Base-by-base conservation (phyloP, 2,888 invertebrate genomes). In the Temnothorax ravouxi region DNA sequence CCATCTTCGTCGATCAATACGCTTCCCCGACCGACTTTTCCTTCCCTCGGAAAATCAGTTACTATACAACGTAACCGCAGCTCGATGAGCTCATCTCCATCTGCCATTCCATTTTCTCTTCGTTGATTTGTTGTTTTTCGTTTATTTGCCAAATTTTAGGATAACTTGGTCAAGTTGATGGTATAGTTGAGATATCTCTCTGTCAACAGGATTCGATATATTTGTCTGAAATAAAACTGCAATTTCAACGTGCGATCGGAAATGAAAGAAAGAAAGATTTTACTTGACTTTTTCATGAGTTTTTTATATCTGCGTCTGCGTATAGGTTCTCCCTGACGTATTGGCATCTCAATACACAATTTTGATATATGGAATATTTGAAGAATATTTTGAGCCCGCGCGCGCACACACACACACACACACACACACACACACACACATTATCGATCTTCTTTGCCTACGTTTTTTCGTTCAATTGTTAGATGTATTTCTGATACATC, bases 1-100 rank as follows among this genome's bases (percentile, higher is more conserved):
- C 92, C 91, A 92, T 92, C 91, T 92, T 91, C 87, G 88, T 87
- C 91, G 93, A 94, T 94, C 94, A 93, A 94, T 94, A 94, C 92
- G 67, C 50, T 34, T 38, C 18, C 34, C 41, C 86, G 21, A 83
- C 67, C 76, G 82, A 84, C 90, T 88, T 86, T 88, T 89, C 87
- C 79, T 71, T 71, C 41, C 74, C 90, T 84, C 84, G 87, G 85
- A 91, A 79, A 92, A 91, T 92, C 89, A 89, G 69, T 89, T 87
- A 84, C 84, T 79, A 72, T 79, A 72, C 82, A 67, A 74, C 18
- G 80, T 76, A 86, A 77, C 79, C 80, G 61, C 47, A 62, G n/a
- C 66, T 66, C 54, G 64, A 56, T 54, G 67, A 38, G 76, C 25
- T 41, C 67, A 76, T 34, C 34, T 47, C 56, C 11, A 4, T 1